phyloP scores from a whole-genome alignment of 1,140 invertebrate genomes.

The Matsumurasca onukii region DNA sequence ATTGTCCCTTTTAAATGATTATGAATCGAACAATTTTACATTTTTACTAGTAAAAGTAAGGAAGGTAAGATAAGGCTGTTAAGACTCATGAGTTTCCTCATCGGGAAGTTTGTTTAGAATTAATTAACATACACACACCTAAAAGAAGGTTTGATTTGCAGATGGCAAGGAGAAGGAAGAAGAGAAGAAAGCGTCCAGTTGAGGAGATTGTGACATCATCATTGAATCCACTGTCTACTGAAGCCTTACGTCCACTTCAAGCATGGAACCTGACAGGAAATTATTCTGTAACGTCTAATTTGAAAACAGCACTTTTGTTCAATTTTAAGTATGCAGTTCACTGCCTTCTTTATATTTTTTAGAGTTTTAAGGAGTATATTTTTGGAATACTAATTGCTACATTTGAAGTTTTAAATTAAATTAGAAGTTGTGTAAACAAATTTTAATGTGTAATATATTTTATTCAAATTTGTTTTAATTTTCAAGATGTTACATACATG shows the following conservation, averaged over 20 bases:
- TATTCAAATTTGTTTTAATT: background rate
- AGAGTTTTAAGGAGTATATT: background rate
- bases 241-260: background rate
- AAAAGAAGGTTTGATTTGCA: too few species aligned
- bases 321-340: background rate
- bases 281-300: background rate
- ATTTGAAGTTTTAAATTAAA: too few species aligned
- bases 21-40: too few species aligned
- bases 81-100: too few species aligned
- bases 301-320: background rate
- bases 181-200: constrained; percentile 18
- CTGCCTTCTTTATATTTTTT: background rate
- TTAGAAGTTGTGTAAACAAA: background rate
- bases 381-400: too few species aligned
- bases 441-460: background rate
- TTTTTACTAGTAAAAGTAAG: too few species aligned
- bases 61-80: too few species aligned
- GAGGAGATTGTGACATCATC: background rate
- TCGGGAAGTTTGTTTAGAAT: too few species aligned
- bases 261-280: background rate
- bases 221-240: background rate
- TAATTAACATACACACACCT: too few species aligned
- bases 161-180: constrained; percentile 21
- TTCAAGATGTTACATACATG: background rate
- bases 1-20: too few species aligned